phyloP scores from a whole-genome alignment of 35 echinoderm and acorn worm species.

The Apostichopus californicus region DNA sequence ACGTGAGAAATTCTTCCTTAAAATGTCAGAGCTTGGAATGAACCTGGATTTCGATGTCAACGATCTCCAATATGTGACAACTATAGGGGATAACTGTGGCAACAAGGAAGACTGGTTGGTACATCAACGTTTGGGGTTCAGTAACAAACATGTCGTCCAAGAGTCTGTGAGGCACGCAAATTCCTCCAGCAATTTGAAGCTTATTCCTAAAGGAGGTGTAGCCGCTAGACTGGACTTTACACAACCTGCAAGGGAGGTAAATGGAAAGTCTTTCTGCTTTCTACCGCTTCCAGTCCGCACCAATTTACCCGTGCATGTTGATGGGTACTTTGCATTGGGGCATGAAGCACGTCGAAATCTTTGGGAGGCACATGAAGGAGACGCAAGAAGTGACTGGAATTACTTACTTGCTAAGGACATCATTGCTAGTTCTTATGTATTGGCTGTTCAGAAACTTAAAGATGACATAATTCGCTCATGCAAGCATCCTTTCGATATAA shows the following conservation, averaged over 20 bases:
- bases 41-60: background rate
- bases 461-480: background rate
- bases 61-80: background rate
- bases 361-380: slow-evolving; percentile 47
- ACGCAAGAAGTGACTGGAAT: slow-evolving; percentile 72
- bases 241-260: background rate
- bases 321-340: slow-evolving; percentile 88
- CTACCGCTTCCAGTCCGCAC: slow-evolving; percentile 79
- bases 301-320: slow-evolving; percentile 76
- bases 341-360: slow-evolving; percentile 68
- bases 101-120: slow-evolving; percentile 1
- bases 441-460: background rate
- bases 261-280: slow-evolving; percentile 65
- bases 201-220: slow-evolving; percentile 57
- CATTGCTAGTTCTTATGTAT: slow-evolving; percentile 60
- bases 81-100: slow-evolving; percentile 3
- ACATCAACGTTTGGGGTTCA: slow-evolving; percentile 27
- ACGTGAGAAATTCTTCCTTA: background rate
- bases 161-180: background rate
- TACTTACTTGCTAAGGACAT: slow-evolving; percentile 31
- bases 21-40: background rate
- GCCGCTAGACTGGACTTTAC: background rate
- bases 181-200: background rate
- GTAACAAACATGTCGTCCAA: background rate
- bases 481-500: background rate